Evolutionary conservation across 1,140 invertebrate genomes (phyloP).

Genomic region (Brachionus plicatilis): DNA sequence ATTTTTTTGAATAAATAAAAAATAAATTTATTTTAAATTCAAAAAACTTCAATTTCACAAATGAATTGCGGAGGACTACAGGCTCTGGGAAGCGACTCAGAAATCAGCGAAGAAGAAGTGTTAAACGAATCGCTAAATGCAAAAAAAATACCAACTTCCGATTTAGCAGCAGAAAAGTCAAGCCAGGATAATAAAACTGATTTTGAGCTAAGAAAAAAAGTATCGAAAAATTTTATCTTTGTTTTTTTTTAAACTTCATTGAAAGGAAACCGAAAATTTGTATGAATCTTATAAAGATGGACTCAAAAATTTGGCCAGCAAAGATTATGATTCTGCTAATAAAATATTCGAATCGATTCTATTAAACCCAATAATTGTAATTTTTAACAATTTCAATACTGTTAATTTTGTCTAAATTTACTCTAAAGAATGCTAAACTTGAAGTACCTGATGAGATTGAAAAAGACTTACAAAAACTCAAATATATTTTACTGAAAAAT

Average conservation of each 20-base stretch:
- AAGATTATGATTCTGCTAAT: background rate
- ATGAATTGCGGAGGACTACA: slow-evolving; percentile 10
- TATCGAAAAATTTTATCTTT: background rate
- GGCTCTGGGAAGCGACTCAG: slow-evolving; percentile 19
- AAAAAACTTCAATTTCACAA: background rate
- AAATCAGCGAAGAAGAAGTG: background rate
- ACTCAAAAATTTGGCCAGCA: background rate
- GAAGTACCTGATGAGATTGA: background rate
- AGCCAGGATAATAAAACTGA: background rate
- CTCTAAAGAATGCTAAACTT: background rate
- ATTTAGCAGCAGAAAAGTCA: background rate
- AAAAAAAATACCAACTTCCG: background rate
- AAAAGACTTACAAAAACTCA: background rate
- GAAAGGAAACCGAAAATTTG: slow-evolving; percentile 23
- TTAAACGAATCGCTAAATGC: background rate
- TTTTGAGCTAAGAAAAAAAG: background rate
- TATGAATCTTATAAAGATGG: background rate
- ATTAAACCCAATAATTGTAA: background rate
- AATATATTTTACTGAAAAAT: slow-evolving; percentile 25
- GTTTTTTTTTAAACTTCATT: background rate
- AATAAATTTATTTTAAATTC: background rate
- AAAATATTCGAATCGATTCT: background rate
- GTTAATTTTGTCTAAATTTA: no score
- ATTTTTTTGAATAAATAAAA: background rate
- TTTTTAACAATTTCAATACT: no score